Evolutionary conservation across 2,888 invertebrate species (phyloP).

Genomic region (Synanthedon formicaeformis): DNA sequence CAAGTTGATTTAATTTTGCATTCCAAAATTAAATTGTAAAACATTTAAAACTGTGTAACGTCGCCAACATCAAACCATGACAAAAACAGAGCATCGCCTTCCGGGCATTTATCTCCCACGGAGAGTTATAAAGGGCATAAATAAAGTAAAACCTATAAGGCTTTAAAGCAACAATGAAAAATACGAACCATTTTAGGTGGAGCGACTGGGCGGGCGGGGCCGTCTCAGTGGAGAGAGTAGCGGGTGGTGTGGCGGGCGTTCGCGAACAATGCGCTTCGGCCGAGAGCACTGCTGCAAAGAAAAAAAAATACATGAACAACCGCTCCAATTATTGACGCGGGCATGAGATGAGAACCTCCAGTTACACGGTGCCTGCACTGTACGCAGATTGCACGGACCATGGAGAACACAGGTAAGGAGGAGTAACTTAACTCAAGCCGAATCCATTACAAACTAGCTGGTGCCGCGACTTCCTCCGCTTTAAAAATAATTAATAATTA

Average conservation of each 20-base stretch:
- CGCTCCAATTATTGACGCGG: conserved; percentile 67
- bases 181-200: conserved; percentile 66
- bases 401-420: too few species aligned
- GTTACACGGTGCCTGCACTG: conserved; percentile 17
- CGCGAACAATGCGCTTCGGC: conserved; percentile 55
- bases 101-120: conserved; percentile 56
- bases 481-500: too few species aligned
- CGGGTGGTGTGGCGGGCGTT: conserved; percentile 27
- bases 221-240: conserved; percentile 15
- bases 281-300: conserved; percentile 56
- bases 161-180: conserved; percentile 69
- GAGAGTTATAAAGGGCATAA: conserved; percentile 62
- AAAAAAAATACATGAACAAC: conserved; percentile 62
- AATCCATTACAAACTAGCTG: too few species aligned
- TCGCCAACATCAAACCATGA: conserved; percentile 16
- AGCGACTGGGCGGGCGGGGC: conserved; percentile 21
- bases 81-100: conserved; percentile 52
- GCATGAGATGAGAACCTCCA: conserved; percentile 44
- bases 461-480: too few species aligned
- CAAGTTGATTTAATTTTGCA: too few species aligned
- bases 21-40: too few species aligned
- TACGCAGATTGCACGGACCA: neutral
- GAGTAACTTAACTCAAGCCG: too few species aligned
- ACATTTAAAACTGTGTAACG: too few species aligned
- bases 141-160: conserved; percentile 69